Evolutionary conservation across 1,140 invertebrate genomes (phyloP).

Genomic region (Lineus longissimus): DNA sequence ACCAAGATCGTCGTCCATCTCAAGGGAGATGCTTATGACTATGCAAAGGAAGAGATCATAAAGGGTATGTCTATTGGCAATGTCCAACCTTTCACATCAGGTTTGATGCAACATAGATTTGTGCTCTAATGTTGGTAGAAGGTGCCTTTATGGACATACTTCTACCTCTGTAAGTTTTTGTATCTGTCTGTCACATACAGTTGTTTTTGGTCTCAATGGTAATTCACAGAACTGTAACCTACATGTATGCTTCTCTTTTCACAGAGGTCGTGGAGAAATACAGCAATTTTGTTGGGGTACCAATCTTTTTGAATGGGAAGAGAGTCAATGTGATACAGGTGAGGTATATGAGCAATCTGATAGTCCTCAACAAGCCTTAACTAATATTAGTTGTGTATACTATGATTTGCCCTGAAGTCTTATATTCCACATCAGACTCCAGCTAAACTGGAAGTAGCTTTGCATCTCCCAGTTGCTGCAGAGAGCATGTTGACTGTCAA

Average conservation of each 20-base stretch:
- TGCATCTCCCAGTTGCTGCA: no score
- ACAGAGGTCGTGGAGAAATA: constrained; percentile 88
- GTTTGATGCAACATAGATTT: no score
- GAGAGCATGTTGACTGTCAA: no score
- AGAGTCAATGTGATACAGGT: constrained; percentile 79
- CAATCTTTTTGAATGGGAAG: constrained; percentile 86
- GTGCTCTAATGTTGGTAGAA: no score
- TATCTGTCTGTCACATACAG: no score
- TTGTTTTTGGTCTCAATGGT: no score
- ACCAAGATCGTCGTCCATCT: constrained; percentile 92
- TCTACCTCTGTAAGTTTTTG: no score
- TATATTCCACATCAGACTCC: background rate
- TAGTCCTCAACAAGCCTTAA: no score
- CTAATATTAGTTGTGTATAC: constrained; percentile 5
- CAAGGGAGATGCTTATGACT: constrained; percentile 79
- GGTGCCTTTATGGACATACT: no score
- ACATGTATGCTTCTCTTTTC: no score
- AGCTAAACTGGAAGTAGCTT: no score
- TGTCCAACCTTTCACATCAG: background rate
- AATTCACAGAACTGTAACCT: no score
- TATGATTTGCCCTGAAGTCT: constrained; percentile 8
- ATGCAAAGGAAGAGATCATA: constrained; percentile 79
- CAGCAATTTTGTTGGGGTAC: constrained; percentile 92
- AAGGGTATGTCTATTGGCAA: constrained; percentile 59
- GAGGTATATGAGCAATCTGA: constrained; percentile 13